A percentile compares a stretch with the other conserved stretches of the same genome.
Conservation (phyloP, 2,113 vertebrate species). For the Montifringilla adamsi region DNA sequence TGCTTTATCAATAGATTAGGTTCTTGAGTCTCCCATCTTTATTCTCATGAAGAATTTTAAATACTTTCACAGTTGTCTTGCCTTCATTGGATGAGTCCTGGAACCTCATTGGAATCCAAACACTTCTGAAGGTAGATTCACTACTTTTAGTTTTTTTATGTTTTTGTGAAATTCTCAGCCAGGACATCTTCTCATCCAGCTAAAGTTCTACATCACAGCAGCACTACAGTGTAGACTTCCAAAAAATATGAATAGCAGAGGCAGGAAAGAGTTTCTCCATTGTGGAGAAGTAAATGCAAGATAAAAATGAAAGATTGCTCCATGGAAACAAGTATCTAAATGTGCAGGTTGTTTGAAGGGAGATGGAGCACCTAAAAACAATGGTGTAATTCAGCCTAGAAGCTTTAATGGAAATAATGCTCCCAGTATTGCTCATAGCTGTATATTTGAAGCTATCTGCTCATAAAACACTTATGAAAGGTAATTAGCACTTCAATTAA, state of each 20-base stretch:
- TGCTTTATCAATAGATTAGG: background rate
- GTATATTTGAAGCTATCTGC: background rate
- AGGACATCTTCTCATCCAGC: background rate
- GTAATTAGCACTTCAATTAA: constrained; percentile 63
- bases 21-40: background rate
- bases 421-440: background rate
- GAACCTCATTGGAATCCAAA: background rate
- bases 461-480: constrained; percentile 35
- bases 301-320: background rate
- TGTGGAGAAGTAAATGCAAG: background rate
- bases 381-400: background rate
- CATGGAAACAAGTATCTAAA: background rate
- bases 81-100: background rate
- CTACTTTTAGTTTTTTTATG: fast-evolving
- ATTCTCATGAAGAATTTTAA: background rate
- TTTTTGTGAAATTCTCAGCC: background rate
- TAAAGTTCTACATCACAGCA: background rate
- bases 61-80: background rate
- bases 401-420: background rate
- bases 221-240: background rate
- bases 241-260: background rate
- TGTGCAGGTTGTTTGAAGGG: background rate
- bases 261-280: background rate
- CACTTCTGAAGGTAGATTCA: background rate
- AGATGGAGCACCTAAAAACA: background rate